Base-by-base conservation (phyloP, 2,888 invertebrate genomes). In the Leptinotarsa tumamoca region DNA sequence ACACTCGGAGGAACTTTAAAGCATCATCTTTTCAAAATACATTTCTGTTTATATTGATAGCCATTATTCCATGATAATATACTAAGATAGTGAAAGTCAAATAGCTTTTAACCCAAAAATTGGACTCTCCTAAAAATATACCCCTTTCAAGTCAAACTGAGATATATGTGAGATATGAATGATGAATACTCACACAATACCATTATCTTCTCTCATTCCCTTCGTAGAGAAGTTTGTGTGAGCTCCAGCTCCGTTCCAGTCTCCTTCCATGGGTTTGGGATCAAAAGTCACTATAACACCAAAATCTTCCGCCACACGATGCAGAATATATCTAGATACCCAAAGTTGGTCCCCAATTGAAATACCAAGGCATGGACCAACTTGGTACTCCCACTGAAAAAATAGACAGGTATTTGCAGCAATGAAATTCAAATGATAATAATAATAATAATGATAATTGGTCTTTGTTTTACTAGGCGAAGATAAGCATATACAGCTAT, bases 221-320 rank as follows among this genome's bases (percentile, higher is more conserved):
- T 94, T 93, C 0, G 98, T 99, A 14, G 98, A 98, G 90, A 97
- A 98, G 90, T 99, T 99, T 75, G 96, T 96, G 87, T 99, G 98
- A 0, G 97, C 98, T 1, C 98, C 98, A 67, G 98, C 96, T 4
- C 98, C 98, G 87, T 98, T 98, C 98, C 98, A 98, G 87, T 96
- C 95, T 49, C 95, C 94, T 23, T 91, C 90, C 90, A 95, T 92
- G 2, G 95, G 95, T 85, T 95, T 95, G 3, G 95, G 95, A 84
- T 95, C 95, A 76, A 95, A 88, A 0, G 94, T 93, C 0, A 94
- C 94, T 51, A 94, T 92, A 58, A 96, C 94, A 7, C 96, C 96
- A 88, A 95, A 97, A 86, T 97, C 97, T 88, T 97, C 97, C n/a
- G 96, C 95, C n/a, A 97, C 93, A 79, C 96, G 91, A 86, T 97